Base-by-base conservation (phyloP, 2,797 vertebrate genomes). In the Scolopax rusticola region DNA sequence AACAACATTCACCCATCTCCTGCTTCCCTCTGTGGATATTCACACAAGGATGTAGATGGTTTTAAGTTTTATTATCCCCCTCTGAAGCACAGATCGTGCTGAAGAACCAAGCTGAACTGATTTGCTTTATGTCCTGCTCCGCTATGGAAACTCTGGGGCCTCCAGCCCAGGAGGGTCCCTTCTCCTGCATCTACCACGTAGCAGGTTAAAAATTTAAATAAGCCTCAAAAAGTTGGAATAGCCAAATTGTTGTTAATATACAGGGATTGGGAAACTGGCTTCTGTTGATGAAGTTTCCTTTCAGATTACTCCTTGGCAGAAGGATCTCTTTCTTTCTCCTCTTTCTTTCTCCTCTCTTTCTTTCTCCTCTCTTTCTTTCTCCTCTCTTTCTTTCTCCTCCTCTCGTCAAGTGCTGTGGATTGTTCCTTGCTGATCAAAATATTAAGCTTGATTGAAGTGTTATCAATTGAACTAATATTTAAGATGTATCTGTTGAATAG, bases 71-170 rank as follows among this genome's bases (percentile, higher is more conserved):
- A 30, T 84, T n/a, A 7, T 48, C 28, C 76, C 30, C 40, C 19
- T 74, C 45, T 27, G 48, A 63, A 86, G 24, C 30, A 8, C 0
- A 6, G 59, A 48, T 14, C 8, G 2, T 12, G 61, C 30, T 81
- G 79, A 65, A 57, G 56, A 69, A 8, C 40, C 8, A 38, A 47
- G 13, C 12, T 64, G 85, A 77, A 45, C 15, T 45, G 23, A 14
- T 85, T 63, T 71, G 68, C 32, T 45, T 54, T 25, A 21, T 63
- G 28, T 50, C 60, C 60, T 56, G 50, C 47, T 53, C 57, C 19
- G 3, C 25, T 11, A 1, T 0, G 4, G 60, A 50, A 77, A 30
- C 33, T 30, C 48, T 6, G 43, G 65, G 10, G 11, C 64, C 20
- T 68, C 8, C 68, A 36, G 48, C 75, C 63, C 33, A 19, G 84